Conservation (phyloP, 2,113 vertebrate species). For the Barbus barbus region DNA sequence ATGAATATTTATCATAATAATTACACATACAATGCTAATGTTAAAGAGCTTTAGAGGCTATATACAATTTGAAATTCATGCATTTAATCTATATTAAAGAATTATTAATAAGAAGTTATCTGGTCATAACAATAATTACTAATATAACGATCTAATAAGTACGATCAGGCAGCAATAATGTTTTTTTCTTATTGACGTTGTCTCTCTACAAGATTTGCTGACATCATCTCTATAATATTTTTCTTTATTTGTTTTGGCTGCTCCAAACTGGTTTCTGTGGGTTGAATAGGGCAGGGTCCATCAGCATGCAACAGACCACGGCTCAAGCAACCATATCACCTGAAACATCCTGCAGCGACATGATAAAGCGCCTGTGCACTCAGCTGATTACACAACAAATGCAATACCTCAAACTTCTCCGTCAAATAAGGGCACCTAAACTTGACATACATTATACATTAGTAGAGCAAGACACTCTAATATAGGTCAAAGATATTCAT, state of each 20-base stretch:
- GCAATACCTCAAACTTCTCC: background rate
- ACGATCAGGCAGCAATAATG: background rate
- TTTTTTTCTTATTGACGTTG: no score
- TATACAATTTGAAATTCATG: no score
- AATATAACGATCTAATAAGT: no score
- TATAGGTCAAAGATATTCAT: slow-evolving; percentile 15
- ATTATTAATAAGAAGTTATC: no score
- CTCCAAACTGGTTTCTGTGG: background rate
- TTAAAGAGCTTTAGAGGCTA: no score
- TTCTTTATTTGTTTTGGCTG: no score
- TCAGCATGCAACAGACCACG: slow-evolving; percentile 12
- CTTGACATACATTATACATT: background rate
- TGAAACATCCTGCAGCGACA: slow-evolving; percentile 13
- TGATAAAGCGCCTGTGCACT: slow-evolving; percentile 12
- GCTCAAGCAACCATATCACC: slow-evolving; percentile 15
- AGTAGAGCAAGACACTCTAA: background rate
- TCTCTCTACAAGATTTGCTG: background rate
- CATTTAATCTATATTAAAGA: no score
- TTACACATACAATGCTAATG: background rate
- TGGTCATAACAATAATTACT: no score
- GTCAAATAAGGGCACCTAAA: background rate
- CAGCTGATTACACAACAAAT: slow-evolving; percentile 23
- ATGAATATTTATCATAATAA: no score
- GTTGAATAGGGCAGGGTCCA: slow-evolving; percentile 16
- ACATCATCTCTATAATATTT: background rate